These are phyloP conservation scores for Peribatodes rhomboidaria DNA, from an alignment of 2,888 invertebrate genomes.

Conservation along the genomic window DNA sequence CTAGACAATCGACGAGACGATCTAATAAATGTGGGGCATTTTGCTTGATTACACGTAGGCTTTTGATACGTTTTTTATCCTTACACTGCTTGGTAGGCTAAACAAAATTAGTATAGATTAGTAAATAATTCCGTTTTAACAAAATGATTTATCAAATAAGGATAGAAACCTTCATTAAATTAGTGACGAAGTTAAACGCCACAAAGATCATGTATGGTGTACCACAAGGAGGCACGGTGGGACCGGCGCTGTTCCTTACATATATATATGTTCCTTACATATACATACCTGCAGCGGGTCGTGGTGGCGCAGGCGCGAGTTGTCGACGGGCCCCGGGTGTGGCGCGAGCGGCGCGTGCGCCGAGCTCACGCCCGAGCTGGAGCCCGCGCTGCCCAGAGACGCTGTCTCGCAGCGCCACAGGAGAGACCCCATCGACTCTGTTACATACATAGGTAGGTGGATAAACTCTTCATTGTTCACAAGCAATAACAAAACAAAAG, in stretches of 20 bases:
- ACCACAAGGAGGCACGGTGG: not conserved
- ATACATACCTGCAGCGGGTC: constrained; percentile 86
- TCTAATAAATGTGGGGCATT: too few relatives aligned
- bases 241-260: not conserved
- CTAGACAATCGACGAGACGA: not conserved
- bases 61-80: not conserved
- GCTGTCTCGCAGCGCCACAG: constrained; percentile 86
- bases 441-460: not conserved
- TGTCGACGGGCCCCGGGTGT: constrained; percentile 82
- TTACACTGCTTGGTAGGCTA: too few relatives aligned
- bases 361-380: constrained; percentile 88
- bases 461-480: too few relatives aligned
- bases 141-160: too few relatives aligned
- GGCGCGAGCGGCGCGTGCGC: constrained; percentile 58
- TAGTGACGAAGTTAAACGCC: too few relatives aligned
- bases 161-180: too few relatives aligned
- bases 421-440: constrained; percentile 89
- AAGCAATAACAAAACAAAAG: too few relatives aligned
- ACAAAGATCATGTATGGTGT: too few relatives aligned
- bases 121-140: too few relatives aligned
- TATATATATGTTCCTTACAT: too few relatives aligned
- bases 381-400: constrained; percentile 86
- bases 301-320: constrained; percentile 89
- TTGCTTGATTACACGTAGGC: too few relatives aligned
- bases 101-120: too few relatives aligned